phyloP scores from a whole-genome alignment of 2,113 vertebrate species.

The Delphinapterus leucas region DNA sequence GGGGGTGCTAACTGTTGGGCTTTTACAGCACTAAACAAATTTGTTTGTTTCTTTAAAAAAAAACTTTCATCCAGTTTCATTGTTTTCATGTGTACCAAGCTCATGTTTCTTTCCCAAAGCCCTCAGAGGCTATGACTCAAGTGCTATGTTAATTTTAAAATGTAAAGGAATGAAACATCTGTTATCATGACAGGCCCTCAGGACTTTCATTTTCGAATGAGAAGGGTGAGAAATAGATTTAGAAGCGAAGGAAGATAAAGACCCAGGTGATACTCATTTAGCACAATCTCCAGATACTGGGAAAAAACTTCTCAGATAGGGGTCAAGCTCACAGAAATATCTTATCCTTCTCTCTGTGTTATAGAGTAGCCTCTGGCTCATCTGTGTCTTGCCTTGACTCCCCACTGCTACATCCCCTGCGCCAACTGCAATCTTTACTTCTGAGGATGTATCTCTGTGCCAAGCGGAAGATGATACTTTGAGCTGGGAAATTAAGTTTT shows the following conservation, averaged over 20 bases:
- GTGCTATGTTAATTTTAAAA: constrained; percentile 62
- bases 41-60: not conserved
- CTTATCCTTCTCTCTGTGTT: not conserved
- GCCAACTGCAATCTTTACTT: not conserved
- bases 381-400: not conserved
- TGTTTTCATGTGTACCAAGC: constrained; percentile 5
- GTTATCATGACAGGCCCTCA: constrained; percentile 36
- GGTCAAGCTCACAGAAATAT: constrained; percentile 22
- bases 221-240: constrained; percentile 58
- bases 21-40: not conserved
- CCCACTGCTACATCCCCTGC: not conserved
- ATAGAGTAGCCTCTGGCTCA: not conserved
- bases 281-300: not conserved
- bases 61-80: not conserved
- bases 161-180: constrained; percentile 60
- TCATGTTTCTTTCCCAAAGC: constrained; percentile 37
- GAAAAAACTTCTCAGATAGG: not conserved
- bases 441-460: not conserved
- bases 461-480: not conserved
- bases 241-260: constrained; percentile 36
- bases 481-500: not conserved
- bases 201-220: constrained; percentile 63
- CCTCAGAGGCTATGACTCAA: constrained; percentile 49
- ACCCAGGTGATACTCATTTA: constrained; percentile 53
- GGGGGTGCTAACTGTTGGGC: not conserved